Percentiles rank a stretch among this genome's conserved stretches.
These are phyloP conservation scores for Bombus consobrinus DNA, from an alignment of 1,140 invertebrate species.

Conservation along the genomic window DNA sequence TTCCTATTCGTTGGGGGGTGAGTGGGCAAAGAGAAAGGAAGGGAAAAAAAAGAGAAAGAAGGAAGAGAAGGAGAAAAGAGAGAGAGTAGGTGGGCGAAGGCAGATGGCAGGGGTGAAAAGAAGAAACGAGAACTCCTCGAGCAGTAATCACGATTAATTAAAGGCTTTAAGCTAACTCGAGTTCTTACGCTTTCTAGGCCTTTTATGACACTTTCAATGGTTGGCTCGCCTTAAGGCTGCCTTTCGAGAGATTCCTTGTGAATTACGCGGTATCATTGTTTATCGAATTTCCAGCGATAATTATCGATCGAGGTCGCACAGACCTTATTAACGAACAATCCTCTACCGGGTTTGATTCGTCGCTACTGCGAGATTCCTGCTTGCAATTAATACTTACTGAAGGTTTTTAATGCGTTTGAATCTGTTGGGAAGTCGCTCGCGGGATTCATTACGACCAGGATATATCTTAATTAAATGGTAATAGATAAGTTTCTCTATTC, in stretches of 20 bases:
- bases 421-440: not conserved
- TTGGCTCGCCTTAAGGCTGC: slow-evolving; percentile 19
- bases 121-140: slow-evolving; percentile 48
- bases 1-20: not conserved
- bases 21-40: not conserved
- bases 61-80: not conserved
- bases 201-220: slow-evolving; percentile 51
- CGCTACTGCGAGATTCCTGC: not conserved
- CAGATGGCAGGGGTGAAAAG: not conserved
- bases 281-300: slow-evolving; percentile 44
- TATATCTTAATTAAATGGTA: too few relatives aligned
- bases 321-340: slow-evolving; percentile 22
- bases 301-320: slow-evolving; percentile 14
- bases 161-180: slow-evolving; percentile 50
- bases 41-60: not conserved
- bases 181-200: slow-evolving; percentile 37
- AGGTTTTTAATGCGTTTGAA: not conserved
- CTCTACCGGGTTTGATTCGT: not conserved
- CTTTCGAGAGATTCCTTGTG: slow-evolving; percentile 13
- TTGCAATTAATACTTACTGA: not conserved
- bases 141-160: slow-evolving; percentile 53
- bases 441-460: not conserved
- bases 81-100: not conserved
- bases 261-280: slow-evolving; percentile 43
- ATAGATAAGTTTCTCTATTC: too few relatives aligned